phyloP scores from a whole-genome alignment of 2,888 invertebrate species.

The Drosophila macrospina region DNA sequence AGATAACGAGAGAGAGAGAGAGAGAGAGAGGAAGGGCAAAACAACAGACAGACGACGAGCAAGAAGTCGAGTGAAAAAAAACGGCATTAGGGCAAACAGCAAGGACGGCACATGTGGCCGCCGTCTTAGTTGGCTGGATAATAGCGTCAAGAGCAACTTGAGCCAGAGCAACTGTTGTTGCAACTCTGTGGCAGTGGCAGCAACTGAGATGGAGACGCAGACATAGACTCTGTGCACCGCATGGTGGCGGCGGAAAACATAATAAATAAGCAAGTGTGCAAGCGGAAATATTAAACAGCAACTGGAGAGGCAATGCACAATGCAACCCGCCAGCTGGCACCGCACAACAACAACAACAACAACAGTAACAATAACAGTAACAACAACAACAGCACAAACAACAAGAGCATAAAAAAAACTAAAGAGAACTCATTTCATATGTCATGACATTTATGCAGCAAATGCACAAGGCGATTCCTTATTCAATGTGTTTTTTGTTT shows the following conservation, averaged over 20 bases:
- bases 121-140: slow-evolving; percentile 52
- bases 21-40: background rate
- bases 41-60: slow-evolving; percentile 22
- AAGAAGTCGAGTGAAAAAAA: slow-evolving; percentile 66
- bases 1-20: too few relatives aligned
- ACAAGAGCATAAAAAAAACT: slow-evolving; percentile 15
- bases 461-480: slow-evolving; percentile 57
- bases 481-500: slow-evolving; percentile 12
- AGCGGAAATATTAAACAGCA: slow-evolving; percentile 79
- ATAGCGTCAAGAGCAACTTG: slow-evolving; percentile 56
- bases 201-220: background rate
- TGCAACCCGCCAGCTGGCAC: slow-evolving; percentile 51
- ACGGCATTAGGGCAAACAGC: slow-evolving; percentile 63
- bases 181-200: background rate
- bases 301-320: slow-evolving; percentile 57
- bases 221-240: slow-evolving; percentile 49
- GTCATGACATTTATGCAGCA: slow-evolving; percentile 72
- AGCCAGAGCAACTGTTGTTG: slow-evolving; percentile 32
- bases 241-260: slow-evolving; percentile 72
- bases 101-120: slow-evolving; percentile 53
- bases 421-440: slow-evolving; percentile 70
- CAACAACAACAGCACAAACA: too few relatives aligned
- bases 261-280: slow-evolving; percentile 79
- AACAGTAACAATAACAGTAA: slow-evolving; percentile 16
- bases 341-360: slow-evolving; percentile 45